Conservation (phyloP, 1,140 invertebrate species). For the Micrasema minimum region DNA sequence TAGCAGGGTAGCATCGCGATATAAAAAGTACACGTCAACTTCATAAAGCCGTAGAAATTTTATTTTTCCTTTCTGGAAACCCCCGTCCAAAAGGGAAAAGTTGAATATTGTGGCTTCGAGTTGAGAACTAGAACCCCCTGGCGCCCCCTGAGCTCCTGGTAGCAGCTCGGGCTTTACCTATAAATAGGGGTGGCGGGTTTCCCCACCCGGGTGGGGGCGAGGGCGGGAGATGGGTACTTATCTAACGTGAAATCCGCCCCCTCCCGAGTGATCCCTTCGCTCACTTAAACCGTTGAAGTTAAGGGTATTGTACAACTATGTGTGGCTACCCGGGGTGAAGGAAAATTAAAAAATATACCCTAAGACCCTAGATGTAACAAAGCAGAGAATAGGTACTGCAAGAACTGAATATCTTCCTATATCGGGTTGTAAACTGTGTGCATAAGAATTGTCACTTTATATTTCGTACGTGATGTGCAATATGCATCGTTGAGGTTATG, state of each 20-base stretch:
- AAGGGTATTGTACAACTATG: conserved; percentile 26
- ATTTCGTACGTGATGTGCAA: too few relatives aligned
- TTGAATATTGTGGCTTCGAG: conserved; percentile 31
- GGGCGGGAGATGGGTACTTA: background rate
- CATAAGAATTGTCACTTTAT: too few relatives aligned
- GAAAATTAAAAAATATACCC: too few relatives aligned
- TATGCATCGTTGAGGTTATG: too few relatives aligned
- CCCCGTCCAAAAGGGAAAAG: conserved; percentile 26
- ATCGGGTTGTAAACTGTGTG: too few relatives aligned
- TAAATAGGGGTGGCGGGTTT: conserved; percentile 35
- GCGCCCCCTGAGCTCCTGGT: conserved; percentile 10
- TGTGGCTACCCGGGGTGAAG: conserved; percentile 9
- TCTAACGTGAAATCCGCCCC: conserved; percentile 17
- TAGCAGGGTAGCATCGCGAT: conserved; percentile 4
- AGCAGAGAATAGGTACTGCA: too few relatives aligned
- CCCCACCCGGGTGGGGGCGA: conserved; percentile 1
- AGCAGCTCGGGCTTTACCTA: conserved; percentile 41
- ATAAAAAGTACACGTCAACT: background rate
- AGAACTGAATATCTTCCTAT: too few relatives aligned
- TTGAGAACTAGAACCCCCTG: conserved; percentile 17
- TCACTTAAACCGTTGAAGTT: conserved; percentile 29
- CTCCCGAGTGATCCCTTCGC: conserved; percentile 10
- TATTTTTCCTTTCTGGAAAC: conserved; percentile 6
- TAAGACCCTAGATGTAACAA: too few relatives aligned
- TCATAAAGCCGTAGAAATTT: conserved; percentile 4